A percentile compares a stretch with the other conserved stretches of the same genome.
Conservation (phyloP, 2,888 invertebrate species). For the Argynnis bischoffii region DNA sequence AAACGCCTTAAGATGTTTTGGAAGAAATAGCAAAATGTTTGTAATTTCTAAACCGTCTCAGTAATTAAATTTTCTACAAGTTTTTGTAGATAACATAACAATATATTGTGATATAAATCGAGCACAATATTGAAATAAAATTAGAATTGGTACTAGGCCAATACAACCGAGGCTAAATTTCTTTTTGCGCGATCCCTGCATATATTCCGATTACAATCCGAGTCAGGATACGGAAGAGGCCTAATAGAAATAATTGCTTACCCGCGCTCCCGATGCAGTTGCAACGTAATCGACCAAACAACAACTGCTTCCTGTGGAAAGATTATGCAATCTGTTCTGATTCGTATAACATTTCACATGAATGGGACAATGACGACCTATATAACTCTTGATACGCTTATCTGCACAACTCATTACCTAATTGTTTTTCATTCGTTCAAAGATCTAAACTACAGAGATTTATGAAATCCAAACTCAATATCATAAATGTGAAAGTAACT, state of each 20-base stretch:
- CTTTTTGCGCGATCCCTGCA: slow-evolving; percentile 10
- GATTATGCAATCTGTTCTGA: slow-evolving; percentile 26
- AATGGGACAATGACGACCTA: slow-evolving; percentile 12
- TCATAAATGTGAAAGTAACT: no score
- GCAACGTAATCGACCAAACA: slow-evolving; percentile 31
- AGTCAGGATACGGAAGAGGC: slow-evolving; percentile 33
- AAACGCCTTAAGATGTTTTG: background rate
- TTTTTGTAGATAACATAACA: no score
- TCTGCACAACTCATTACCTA: background rate
- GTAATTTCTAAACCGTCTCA: no score
- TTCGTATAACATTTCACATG: slow-evolving; percentile 25
- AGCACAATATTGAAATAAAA: background rate
- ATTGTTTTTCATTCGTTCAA: background rate
- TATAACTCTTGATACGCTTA: slow-evolving; percentile 3
- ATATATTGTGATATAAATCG: no score
- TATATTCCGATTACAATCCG: slow-evolving; percentile 22
- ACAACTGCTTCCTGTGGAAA: slow-evolving; percentile 28
- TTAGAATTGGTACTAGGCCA: background rate
- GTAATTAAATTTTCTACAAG: no score
- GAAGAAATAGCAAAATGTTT: background rate
- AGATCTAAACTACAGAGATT: background rate
- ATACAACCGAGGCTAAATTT: slow-evolving; percentile 6
- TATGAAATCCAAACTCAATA: no score
- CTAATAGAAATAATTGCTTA: slow-evolving; percentile 35
- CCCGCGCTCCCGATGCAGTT: slow-evolving; percentile 29